Base-by-base conservation (phyloP, 2,888 invertebrate species). In the Phaedon cochleariae region DNA sequence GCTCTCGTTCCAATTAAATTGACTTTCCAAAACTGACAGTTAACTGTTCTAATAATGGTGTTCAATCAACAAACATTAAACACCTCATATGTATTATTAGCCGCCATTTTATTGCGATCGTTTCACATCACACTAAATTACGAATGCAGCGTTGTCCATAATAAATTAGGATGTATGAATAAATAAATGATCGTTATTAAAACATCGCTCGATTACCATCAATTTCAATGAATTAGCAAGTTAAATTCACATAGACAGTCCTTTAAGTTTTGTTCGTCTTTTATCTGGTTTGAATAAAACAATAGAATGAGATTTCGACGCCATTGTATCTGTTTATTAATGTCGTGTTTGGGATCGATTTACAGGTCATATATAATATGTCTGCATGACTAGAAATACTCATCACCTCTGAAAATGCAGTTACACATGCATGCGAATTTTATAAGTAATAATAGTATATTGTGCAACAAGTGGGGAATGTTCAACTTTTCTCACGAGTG, bases 211-310 rank as follows among this genome's bases (percentile, higher is more conserved):
- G 55, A 65, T 67, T 64, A 64, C 45, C 67, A 67, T 64, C 45
- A 45, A 67, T 67, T 64, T 67, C 37, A 64, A 67, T 67, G 62
- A 62, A 67, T 67, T 67, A 64, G 61, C 67, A 67, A 67, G 64
- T 67, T 64, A 61, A 67, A 67, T 67, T 17, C 31, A 21, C 41
- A 17, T 37, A 62, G 49, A 64, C 55, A 64, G 59, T 64, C 54
- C 48, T 29, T 54, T 45, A 52, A 64, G 46, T 57, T 45, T 57
- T 57, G 57, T 26, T 26, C 18, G 26, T 29, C 57, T 57, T 57
- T 57, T 18, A 57, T 57, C 45, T 57, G 45, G 18, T 29, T 41
- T 7, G 57, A 45, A 46, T 57, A 5, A 57, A 57, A 57, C 57
- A 57, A 57, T 57, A 17, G 57, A 29, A 45, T 57, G 45, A 29